Evolutionary conservation across 2,113 vertebrate genomes (phyloP), one percentile per base, ranked within the genome.

Genomic region (Lucifuga dentata): DNA sequence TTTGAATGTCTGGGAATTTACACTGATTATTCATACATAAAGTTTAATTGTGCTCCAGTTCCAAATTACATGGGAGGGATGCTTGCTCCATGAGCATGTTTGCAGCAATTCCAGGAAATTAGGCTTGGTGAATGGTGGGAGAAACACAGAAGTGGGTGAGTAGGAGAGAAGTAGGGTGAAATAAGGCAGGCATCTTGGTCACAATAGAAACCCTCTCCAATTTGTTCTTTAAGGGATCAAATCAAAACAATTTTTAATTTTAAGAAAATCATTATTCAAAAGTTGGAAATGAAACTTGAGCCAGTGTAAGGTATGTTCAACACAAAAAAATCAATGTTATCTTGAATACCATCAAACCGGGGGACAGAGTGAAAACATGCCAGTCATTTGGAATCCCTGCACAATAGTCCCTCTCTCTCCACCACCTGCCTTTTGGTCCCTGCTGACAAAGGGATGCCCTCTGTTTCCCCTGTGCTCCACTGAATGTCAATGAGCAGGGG

Each of bases 1-100:
- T 39, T 83, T 49, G 48, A 73, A 46, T 59, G 85, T 89, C 80
- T 87, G 86, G 73, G 84, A 87, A 86, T 85, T 82, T 62, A 76
- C 32, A 16, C 48, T 58, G 64, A 64, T 87, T 86, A 86, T 89
- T 89, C 86, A 79, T 52, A 70, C 70, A 63, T 76, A 74, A 73
- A 68, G 76, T 61, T 77, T 16, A 68, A 58, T 80, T 62, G 78
- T 66, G 43, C 65, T 73, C 19, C 24, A 51, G 43, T 36, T 55
- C n/a, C 71, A 79, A 83, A 76, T 71, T 58, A 48, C 40, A n/a
- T 12, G 32, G 67, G 56, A 68, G 36, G 75, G 59, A 60, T 13
- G 40, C 15, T 41, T 29, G 36, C 43, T 43, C 29, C 2, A 9
- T 5, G 10, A 23, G 48, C 41, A 21, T 24, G 57, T 78, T 61